Evolutionary conservation across 2,888 invertebrate genomes (phyloP).

Genomic region (Arge pagana): DNA sequence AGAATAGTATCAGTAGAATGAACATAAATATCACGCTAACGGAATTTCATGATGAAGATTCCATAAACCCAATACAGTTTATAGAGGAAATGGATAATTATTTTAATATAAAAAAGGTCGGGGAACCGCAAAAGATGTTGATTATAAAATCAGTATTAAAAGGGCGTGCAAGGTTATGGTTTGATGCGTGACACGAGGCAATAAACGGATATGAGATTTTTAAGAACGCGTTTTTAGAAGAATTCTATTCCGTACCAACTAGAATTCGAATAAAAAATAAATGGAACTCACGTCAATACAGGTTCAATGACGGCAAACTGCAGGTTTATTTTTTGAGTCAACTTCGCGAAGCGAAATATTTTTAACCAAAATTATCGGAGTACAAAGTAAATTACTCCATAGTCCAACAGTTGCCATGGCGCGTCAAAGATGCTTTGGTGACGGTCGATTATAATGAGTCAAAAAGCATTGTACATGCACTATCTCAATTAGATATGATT

Average conservation of each 20-base stretch:
- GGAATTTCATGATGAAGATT: too few relatives aligned
- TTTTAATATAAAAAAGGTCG: too few relatives aligned
- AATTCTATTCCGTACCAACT: conserved; percentile 23
- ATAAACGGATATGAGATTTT: conserved; percentile 17
- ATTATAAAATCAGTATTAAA: too few relatives aligned
- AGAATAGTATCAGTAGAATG: too few relatives aligned
- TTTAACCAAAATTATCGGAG: conserved; percentile 14
- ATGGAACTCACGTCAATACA: conserved; percentile 15
- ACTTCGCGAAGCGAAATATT: conserved; percentile 20
- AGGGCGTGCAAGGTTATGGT: too few relatives aligned
- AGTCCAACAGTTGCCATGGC: conserved; percentile 21
- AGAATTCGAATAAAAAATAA: conserved; percentile 2
- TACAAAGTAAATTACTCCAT: conserved; percentile 27
- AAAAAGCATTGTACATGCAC: conserved; percentile 11
- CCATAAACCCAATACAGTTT: too few relatives aligned
- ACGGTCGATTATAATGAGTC: conserved; percentile 11
- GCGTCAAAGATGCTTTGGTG: conserved; percentile 10
- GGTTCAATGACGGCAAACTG: conserved; percentile 6
- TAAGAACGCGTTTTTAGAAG: conserved; percentile 9
- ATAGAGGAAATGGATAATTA: too few relatives aligned
- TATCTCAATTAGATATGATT: background rate
- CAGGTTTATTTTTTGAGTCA: conserved; percentile 25
- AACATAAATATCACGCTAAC: too few relatives aligned
- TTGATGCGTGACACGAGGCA: conserved; percentile 9
- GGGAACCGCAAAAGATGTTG: too few relatives aligned